Evolutionary conservation across 2,113 vertebrate genomes (phyloP).

Genomic region (Dolichotis patagonum): DNA sequence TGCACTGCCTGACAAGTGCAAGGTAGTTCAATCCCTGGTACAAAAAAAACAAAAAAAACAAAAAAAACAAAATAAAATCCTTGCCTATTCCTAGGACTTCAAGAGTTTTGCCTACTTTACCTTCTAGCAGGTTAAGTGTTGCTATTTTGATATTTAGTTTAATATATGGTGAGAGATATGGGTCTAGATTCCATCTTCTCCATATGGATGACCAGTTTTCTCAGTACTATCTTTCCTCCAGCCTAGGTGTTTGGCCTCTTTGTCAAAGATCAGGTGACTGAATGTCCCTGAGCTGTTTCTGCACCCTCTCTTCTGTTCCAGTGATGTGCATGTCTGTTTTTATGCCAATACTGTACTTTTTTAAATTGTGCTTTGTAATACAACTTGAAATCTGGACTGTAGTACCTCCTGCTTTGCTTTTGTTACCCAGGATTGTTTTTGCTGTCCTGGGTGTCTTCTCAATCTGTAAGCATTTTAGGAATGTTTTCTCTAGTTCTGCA

Average conservation of each 20-base stretch:
- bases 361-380: background rate
- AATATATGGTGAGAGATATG: background rate
- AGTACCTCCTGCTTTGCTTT: background rate
- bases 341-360: background rate
- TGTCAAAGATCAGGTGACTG: background rate
- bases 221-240: background rate
- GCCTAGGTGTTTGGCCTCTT: background rate
- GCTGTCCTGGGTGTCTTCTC: too few relatives aligned
- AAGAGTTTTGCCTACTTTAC: background rate
- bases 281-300: background rate
- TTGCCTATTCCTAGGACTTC: background rate
- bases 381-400: background rate
- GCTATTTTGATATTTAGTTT: background rate
- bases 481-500: background rate
- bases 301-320: too few relatives aligned
- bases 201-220: background rate
- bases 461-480: too few relatives aligned
- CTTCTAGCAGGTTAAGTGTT: background rate
- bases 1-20: too few relatives aligned
- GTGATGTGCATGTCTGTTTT: background rate
- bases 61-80: too few relatives aligned
- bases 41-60: too few relatives aligned
- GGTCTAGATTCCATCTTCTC: background rate
- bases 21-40: too few relatives aligned
- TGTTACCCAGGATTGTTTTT: too few relatives aligned